Evolutionary conservation across 1,140 invertebrate genomes (phyloP).

Genomic region (Pseudomyrmex sp.): DNA sequence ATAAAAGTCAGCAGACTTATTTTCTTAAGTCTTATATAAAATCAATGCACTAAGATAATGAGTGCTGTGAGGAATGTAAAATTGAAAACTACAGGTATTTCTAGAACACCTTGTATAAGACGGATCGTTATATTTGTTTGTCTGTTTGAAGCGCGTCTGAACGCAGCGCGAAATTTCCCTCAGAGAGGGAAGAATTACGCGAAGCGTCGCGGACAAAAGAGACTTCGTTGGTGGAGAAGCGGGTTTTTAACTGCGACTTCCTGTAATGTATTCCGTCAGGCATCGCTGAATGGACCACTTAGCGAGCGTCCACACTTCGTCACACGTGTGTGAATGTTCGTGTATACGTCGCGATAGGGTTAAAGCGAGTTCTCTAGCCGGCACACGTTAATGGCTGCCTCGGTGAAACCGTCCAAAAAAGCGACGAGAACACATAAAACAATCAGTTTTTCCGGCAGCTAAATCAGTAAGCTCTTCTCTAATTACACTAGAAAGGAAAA

Average conservation of each 20-base stretch:
- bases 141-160: constrained; percentile 1
- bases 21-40: not conserved
- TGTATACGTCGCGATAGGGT: constrained; percentile 29
- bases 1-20: not conserved
- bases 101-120: not conserved
- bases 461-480: not conserved
- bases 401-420: constrained; percentile 10
- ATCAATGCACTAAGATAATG: too few relatives aligned
- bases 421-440: not conserved
- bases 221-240: constrained; percentile 8
- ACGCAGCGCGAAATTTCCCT: constrained; percentile 14
- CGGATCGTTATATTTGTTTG: constrained; percentile 4
- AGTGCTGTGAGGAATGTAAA: too few relatives aligned
- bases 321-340: constrained; percentile 26
- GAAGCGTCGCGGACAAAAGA: constrained; percentile 28
- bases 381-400: constrained; percentile 63
- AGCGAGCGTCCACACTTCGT: constrained; percentile 65
- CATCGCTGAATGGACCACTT: constrained; percentile 78
- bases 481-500: not conserved
- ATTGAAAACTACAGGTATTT: not conserved
- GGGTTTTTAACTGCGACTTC: constrained; percentile 79
- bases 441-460: constrained; percentile 10
- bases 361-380: constrained; percentile 56
- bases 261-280: constrained; percentile 80
- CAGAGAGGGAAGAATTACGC: constrained; percentile 2